Conservation (phyloP, 92 coral and sea anemone species). For the Phenganax marumi region DNA sequence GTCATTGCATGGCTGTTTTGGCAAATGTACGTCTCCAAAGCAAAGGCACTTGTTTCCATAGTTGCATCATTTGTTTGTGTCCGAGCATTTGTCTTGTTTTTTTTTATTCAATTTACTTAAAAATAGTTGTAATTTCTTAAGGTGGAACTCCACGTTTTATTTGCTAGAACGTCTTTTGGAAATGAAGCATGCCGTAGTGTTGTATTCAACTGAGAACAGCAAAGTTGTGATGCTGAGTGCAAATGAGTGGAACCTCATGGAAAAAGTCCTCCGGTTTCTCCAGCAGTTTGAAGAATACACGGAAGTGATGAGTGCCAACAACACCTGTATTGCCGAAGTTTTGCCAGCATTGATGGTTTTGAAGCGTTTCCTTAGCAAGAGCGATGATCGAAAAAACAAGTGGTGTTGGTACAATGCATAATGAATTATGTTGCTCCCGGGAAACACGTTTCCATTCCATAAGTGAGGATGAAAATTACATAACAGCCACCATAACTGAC, state of each 20-base stretch:
- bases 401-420: not conserved
- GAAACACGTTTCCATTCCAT: too few relatives aligned
- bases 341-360: not conserved
- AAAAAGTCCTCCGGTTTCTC: constrained; percentile 1
- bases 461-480: too few relatives aligned
- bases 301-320: not conserved
- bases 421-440: too few relatives aligned
- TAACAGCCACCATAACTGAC: too few relatives aligned
- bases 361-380: not conserved
- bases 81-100: too few relatives aligned
- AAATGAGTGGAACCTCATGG: constrained; percentile 9
- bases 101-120: too few relatives aligned
- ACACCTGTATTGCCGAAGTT: not conserved
- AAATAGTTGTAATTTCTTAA: too few relatives aligned
- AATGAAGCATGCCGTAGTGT: constrained; percentile 1
- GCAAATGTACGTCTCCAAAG: too few relatives aligned
- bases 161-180: not conserved
- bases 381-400: not conserved
- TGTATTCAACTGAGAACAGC: not conserved
- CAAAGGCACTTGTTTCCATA: too few relatives aligned
- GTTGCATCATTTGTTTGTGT: too few relatives aligned
- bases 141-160: too few relatives aligned
- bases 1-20: too few relatives aligned
- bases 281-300: constrained; percentile 2
- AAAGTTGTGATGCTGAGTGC: not conserved